phyloP scores from a whole-genome alignment of 2,113 vertebrate genomes.

The Cottus gobio region DNA sequence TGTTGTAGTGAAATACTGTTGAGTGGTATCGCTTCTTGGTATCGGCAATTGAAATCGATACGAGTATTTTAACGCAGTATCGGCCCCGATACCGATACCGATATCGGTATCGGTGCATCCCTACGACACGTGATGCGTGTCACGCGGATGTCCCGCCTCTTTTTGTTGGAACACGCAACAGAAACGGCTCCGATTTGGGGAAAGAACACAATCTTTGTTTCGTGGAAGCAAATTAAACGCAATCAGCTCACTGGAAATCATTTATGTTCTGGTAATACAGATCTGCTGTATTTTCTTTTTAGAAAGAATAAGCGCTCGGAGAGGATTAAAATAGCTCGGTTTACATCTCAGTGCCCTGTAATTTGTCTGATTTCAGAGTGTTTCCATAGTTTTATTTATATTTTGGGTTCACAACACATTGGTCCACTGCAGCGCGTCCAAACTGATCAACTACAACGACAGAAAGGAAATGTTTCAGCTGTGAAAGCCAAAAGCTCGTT shows the following conservation, averaged over 20 bases:
- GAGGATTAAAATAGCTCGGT: conserved; percentile 21
- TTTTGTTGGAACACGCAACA: not conserved
- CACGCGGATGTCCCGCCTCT: not conserved
- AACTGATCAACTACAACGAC: conserved; percentile 6
- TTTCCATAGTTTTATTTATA: conserved; percentile 48
- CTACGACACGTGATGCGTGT: too few relatives aligned
- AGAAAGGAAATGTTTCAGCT: too few relatives aligned
- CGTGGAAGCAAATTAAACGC: not conserved
- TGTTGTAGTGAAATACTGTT: too few relatives aligned
- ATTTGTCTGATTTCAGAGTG: conserved; percentile 62
- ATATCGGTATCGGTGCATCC: too few relatives aligned
- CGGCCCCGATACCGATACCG: too few relatives aligned
- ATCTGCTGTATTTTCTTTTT: conserved; percentile 9
- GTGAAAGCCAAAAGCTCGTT: conserved; percentile 48
- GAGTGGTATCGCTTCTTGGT: too few relatives aligned
- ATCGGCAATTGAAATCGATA: too few relatives aligned
- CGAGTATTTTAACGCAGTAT: too few relatives aligned
- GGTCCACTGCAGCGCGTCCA: not conserved
- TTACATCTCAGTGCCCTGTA: conserved; percentile 44
- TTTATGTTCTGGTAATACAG: conserved; percentile 50
- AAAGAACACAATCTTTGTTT: conserved; percentile 6
- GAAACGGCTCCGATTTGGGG: not conserved
- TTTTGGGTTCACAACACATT: conserved; percentile 33
- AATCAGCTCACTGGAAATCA: conserved; percentile 10
- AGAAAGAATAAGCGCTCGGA: conserved; percentile 27